These are phyloP conservation scores for Bergia sp. DNA, from an alignment of 92 coral and sea anemone species.

Conservation along the genomic window DNA sequence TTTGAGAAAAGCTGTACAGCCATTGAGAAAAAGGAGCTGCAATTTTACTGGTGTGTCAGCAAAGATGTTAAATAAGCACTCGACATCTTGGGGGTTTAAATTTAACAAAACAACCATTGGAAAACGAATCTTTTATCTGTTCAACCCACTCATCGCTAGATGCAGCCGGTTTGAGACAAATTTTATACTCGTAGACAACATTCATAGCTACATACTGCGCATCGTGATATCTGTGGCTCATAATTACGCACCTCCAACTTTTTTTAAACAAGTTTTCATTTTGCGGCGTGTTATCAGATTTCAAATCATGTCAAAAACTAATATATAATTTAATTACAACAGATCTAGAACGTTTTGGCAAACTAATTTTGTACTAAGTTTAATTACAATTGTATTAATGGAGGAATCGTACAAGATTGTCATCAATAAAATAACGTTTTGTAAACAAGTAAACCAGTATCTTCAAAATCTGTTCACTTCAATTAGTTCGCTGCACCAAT, in stretches of 20 bases:
- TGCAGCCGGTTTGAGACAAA: not conserved
- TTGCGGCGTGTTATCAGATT: not conserved
- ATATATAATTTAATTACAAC: conserved; percentile 1
- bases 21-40: not conserved
- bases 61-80: not conserved
- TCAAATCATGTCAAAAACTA: not conserved
- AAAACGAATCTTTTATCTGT: not conserved
- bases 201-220: not conserved
- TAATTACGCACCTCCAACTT: not conserved
- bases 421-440: not conserved
- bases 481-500: not conserved
- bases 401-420: not conserved
- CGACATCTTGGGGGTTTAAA: not conserved
- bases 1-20: not conserved
- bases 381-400: not conserved
- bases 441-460: not conserved
- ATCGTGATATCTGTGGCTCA: not conserved
- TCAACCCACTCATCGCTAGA: not conserved
- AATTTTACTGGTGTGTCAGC: not conserved
- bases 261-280: not conserved
- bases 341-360: not conserved
- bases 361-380: not conserved
- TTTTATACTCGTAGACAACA: not conserved
- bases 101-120: not conserved
- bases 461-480: not conserved